phyloP scores from a whole-genome alignment of 2,797 vertebrate species.

The Perodicticus potto region DNA sequence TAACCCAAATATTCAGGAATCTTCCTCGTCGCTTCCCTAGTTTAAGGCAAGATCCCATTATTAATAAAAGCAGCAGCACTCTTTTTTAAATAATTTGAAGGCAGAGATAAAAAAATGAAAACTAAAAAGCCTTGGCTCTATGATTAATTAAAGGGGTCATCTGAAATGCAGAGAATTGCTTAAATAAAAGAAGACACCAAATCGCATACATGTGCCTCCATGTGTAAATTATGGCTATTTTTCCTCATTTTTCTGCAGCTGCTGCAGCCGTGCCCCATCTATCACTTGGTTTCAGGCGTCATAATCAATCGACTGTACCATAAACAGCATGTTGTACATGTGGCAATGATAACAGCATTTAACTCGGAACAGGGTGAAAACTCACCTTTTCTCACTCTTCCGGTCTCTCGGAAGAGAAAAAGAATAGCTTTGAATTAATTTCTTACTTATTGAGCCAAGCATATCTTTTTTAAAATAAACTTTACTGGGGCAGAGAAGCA shows the following conservation, averaged over 20 bases:
- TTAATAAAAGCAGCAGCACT: background rate
- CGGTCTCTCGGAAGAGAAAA: background rate
- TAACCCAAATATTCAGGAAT: background rate
- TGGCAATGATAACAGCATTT: slow-evolving; percentile 73
- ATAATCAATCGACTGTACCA: slow-evolving; percentile 80
- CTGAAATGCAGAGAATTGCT: slow-evolving; percentile 70
- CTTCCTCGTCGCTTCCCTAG: background rate
- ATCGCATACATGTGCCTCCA: slow-evolving; percentile 53
- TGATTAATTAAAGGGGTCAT: slow-evolving; percentile 76
- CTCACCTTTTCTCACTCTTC: slow-evolving; percentile 11
- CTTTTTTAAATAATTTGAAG: slow-evolving; percentile 55
- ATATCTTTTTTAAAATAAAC: background rate
- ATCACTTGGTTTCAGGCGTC: slow-evolving; percentile 63
- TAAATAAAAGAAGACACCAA: slow-evolving; percentile 70
- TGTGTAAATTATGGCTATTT: slow-evolving; percentile 74
- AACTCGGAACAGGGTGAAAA: slow-evolving; percentile 62
- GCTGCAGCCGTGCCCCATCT: slow-evolving; percentile 61
- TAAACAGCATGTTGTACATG: slow-evolving; percentile 77
- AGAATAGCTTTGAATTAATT: slow-evolving; percentile 45
- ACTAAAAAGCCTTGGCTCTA: slow-evolving; percentile 22
- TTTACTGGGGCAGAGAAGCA: background rate
- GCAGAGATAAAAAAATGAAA: slow-evolving; percentile 62
- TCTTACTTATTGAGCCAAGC: background rate
- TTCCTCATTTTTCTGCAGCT: slow-evolving; percentile 31
- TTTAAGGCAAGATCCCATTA: background rate